These are phyloP conservation scores for Herminia tarsipennalis DNA, from an alignment of 2,888 invertebrate species.

Conservation along the genomic window DNA sequence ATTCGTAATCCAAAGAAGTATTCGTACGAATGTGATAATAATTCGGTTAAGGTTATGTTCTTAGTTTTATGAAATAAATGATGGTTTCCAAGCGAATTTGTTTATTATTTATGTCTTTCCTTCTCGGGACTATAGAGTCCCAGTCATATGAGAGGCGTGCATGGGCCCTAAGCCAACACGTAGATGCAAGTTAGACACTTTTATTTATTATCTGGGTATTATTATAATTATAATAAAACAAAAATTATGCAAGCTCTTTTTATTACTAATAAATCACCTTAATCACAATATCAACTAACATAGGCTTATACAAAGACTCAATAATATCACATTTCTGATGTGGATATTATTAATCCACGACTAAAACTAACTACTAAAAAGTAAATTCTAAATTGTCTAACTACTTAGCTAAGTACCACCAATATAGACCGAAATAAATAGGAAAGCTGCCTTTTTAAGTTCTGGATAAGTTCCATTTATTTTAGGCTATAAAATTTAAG, in stretches of 20 bases:
- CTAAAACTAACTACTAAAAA: conserved; percentile 56
- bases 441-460: conserved; percentile 22
- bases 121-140: no score
- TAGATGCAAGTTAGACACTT: no score
- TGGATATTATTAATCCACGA: conserved; percentile 88
- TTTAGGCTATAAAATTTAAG: conserved; percentile 11
- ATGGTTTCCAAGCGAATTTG: no score
- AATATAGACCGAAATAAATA: conserved; percentile 46
- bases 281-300: conserved; percentile 66
- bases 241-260: conserved; percentile 63
- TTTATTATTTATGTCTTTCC: no score
- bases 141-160: no score
- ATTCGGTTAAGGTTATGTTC: conserved; percentile 8
- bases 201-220: no score
- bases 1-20: conserved; percentile 13
- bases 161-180: no score
- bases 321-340: conserved; percentile 91
- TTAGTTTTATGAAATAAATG: conserved; percentile 28
- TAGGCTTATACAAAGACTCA: conserved; percentile 84
- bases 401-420: conserved; percentile 70
- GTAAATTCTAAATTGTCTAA: conserved; percentile 43
- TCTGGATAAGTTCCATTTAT: conserved; percentile 12
- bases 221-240: conserved; percentile 34
- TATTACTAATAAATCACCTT: conserved; percentile 49
- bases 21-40: conserved; percentile 29